Evolutionary conservation across 1,140 invertebrate genomes (phyloP), one percentile per base, ranked within the genome.

Genomic region (Aleiodes sp.): DNA sequence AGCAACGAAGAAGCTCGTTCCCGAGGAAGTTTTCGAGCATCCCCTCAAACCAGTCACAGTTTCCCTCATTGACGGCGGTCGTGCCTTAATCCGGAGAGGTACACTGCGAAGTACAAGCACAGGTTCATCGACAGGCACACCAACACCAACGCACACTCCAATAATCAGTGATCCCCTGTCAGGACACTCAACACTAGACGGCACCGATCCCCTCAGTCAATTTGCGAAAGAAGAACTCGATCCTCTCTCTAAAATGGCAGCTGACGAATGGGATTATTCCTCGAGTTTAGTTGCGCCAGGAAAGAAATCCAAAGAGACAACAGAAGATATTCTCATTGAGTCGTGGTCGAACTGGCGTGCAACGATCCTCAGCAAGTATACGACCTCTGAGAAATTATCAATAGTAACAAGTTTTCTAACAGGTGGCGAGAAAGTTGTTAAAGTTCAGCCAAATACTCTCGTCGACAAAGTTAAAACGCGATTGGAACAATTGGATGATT

Each of bases 401-500:
- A 95, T 97, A 73, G 90, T 94, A 7, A 95, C 94, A 24, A 96
- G 94, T 84, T 97, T 95, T 81, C 84, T 96, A 29, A 89, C 92
- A 46, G 91, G 92, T 41, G 90, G 91, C 71, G 93, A 95, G 82
- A 93, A 93, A 91, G 86, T 92, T 75, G 92, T 95, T 35, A 95
- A 93, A 85, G 89, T 92, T 31, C 91, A 93, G 77, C 92, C 90
- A 41, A 87, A 76, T 9, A 89, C 89, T 72, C 89, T 94, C n/a
- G 92, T 94, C 67, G 95, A 97, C 80, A 96, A 96, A 87, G 94
- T 98, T 0, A 94, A 94, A 84, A 94, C 93, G 80, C 90, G 96
- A 46, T 82, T 98, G 61, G 96, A 98, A 83, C 96, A 98, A 82
- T 84, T 98, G 52, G 96, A 98, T 89, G 94, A 97, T 76, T 95